A percentile compares a stretch with the other conserved stretches of the same genome.
phyloP scores from a whole-genome alignment of 2,113 vertebrate species.

The Chaetodon auriga region DNA sequence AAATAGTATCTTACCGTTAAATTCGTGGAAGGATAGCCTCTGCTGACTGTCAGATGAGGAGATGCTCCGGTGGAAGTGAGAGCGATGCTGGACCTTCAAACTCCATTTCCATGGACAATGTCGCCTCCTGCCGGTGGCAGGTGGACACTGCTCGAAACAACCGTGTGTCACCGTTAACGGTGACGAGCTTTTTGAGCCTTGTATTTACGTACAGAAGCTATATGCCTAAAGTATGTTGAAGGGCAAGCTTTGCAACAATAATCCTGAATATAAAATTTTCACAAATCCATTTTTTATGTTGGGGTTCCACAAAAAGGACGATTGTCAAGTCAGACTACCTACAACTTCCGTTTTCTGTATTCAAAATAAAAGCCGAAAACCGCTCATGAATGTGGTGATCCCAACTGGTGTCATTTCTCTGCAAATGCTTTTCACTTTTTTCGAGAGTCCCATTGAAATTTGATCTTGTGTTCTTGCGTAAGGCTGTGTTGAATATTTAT shows the following conservation, averaged over 20 bases:
- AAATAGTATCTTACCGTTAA: conserved; percentile 71
- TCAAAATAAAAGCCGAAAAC: conserved; percentile 32
- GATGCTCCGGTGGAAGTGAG: conserved; percentile 69
- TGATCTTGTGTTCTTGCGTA: no score
- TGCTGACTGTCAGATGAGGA: conserved; percentile 68
- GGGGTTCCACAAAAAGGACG: not conserved
- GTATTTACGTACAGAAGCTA: not conserved
- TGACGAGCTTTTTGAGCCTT: not conserved
- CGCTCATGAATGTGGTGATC: no score
- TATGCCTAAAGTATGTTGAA: not conserved
- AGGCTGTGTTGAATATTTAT: no score
- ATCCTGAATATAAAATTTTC: not conserved
- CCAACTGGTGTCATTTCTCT: no score
- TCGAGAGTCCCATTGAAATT: no score
- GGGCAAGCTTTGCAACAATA: rapidly evolving
- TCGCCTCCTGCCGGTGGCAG: conserved; percentile 57
- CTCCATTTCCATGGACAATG: conserved; percentile 21
- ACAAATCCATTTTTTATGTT: not conserved
- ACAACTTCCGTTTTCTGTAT: not conserved
- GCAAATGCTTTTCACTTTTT: no score
- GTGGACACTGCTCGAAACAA: not conserved
- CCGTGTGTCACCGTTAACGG: no score
- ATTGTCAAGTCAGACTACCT: not conserved
- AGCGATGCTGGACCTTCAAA: conserved; percentile 48
- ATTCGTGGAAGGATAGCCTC: conserved; percentile 44